Evolutionary conservation across 2,113 vertebrate genomes (phyloP).

Genomic region (Tetraodon nigroviridis): DNA sequence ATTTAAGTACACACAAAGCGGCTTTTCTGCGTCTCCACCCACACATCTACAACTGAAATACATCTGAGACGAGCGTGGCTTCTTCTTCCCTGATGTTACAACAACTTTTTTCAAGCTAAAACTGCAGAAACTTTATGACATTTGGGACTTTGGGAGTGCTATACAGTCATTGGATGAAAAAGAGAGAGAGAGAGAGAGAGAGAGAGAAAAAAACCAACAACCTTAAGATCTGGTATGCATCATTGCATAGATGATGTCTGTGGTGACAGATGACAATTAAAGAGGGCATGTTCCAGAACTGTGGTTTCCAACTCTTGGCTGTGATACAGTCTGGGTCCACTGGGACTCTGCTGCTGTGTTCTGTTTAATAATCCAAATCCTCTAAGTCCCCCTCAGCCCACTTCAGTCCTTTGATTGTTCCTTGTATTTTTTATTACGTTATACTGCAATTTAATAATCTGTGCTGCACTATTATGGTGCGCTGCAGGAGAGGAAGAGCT

Average conservation of each 20-base stretch:
- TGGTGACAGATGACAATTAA: conserved; percentile 64
- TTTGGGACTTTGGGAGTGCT: conserved; percentile 16
- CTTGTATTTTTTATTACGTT: conserved; percentile 64
- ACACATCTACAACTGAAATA: neutral
- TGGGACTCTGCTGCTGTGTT: conserved; percentile 69
- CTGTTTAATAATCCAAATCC: conserved; percentile 75
- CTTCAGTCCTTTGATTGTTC: conserved; percentile 68
- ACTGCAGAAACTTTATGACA: conserved; percentile 17
- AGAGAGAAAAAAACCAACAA: conserved; percentile 8
- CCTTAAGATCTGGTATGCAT: conserved; percentile 46
- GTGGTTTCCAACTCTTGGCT: conserved; percentile 52
- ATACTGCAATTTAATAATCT: conserved; percentile 69
- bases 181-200: neutral
- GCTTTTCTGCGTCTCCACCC: no score
- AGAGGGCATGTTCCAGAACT: conserved; percentile 56
- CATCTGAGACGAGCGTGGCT: conserved; percentile 5
- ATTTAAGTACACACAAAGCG: no score
- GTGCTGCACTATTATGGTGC: conserved; percentile 28
- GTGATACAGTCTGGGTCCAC: conserved; percentile 46
- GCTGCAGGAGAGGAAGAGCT: conserved; percentile 30
- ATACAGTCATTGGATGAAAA: neutral
- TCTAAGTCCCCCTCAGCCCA: conserved; percentile 65
- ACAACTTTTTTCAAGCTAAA: conserved; percentile 11
- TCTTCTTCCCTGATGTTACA: conserved; percentile 10
- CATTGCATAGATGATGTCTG: conserved; percentile 42